Evolutionary conservation across 2,113 vertebrate genomes (phyloP).

Genomic region (Microtus richardsoni): DNA sequence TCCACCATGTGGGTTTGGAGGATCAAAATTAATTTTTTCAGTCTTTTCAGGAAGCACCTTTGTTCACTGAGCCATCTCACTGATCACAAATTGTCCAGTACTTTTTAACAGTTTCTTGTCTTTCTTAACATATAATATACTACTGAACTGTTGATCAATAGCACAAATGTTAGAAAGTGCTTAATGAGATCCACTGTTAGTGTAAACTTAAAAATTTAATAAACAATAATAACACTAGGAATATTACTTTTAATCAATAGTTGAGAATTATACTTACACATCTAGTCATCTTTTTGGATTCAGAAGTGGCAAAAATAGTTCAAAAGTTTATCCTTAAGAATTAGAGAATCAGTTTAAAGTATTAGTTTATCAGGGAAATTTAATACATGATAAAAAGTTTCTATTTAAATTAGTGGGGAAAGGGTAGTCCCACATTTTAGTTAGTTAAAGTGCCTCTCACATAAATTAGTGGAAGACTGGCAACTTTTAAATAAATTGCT

Average conservation of each 20-base stretch:
- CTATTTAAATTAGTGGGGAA: not conserved
- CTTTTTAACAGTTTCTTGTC: not conserved
- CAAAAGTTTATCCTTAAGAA: conserved; percentile 3
- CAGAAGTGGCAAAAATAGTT: conserved; percentile 19
- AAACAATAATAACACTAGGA: not conserved
- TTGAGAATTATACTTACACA: not conserved
- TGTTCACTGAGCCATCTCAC: not conserved
- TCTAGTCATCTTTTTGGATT: not conserved
- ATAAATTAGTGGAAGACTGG: not conserved
- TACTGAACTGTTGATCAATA: not conserved
- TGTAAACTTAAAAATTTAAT: not conserved
- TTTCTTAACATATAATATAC: not conserved
- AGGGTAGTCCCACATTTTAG: not conserved
- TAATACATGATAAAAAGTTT: not conserved
- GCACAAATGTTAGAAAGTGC: not conserved
- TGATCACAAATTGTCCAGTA: not conserved
- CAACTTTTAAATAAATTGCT: not conserved
- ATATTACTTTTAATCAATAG: conserved; percentile 12
- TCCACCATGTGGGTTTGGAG: not conserved
- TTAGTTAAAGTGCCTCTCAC: not conserved
- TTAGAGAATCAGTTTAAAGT: not conserved
- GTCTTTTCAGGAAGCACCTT: not conserved
- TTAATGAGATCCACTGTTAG: not conserved
- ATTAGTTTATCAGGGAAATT: not conserved
- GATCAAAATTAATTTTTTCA: not conserved